Evolutionary conservation across 2,888 invertebrate genomes (phyloP).

Genomic region (Drosophila monieri): DNA sequence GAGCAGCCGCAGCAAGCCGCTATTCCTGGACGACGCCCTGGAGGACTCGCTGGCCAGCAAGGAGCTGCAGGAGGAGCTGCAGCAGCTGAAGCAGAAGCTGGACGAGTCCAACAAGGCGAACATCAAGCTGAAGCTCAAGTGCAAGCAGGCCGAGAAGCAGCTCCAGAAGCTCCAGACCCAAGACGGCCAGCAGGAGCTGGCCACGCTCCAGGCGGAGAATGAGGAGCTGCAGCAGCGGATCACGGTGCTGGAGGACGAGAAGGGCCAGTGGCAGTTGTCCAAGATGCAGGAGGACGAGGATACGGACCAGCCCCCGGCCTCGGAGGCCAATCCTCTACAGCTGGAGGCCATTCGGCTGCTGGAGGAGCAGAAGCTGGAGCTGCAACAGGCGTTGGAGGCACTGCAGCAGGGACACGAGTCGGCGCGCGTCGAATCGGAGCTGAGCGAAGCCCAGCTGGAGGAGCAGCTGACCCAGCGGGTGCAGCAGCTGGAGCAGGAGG

Average conservation of each 20-base stretch:
- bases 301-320: slow-evolving; percentile 1
- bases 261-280: slow-evolving; percentile 92
- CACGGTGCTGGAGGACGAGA: slow-evolving; percentile 94
- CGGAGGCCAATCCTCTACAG: slow-evolving; percentile 40
- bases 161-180: slow-evolving; percentile 88
- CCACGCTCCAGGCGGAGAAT: slow-evolving; percentile 87
- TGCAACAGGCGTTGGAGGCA: slow-evolving; percentile 85
- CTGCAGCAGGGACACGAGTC: slow-evolving; percentile 86
- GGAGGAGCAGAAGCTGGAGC: slow-evolving; percentile 86
- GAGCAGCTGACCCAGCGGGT: slow-evolving; percentile 87
- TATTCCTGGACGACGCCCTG: slow-evolving; percentile 72
- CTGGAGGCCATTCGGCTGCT: slow-evolving; percentile 72
- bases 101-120: slow-evolving; percentile 89
- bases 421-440: slow-evolving; percentile 90
- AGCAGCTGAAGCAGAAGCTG: slow-evolving; percentile 88
- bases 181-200: slow-evolving; percentile 88
- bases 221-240: slow-evolving; percentile 89
- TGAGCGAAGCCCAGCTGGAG: slow-evolving; percentile 91
- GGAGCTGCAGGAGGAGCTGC: slow-evolving; percentile 79
- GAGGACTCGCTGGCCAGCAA: slow-evolving; percentile 43
- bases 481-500: slow-evolving; percentile 84
- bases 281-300: slow-evolving; percentile 64
- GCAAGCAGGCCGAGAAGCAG: slow-evolving; percentile 91
- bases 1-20: slow-evolving; percentile 73
- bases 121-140: slow-evolving; percentile 85